Base-by-base conservation (phyloP, 2,113 vertebrate species). In the Hippotragus niger region DNA sequence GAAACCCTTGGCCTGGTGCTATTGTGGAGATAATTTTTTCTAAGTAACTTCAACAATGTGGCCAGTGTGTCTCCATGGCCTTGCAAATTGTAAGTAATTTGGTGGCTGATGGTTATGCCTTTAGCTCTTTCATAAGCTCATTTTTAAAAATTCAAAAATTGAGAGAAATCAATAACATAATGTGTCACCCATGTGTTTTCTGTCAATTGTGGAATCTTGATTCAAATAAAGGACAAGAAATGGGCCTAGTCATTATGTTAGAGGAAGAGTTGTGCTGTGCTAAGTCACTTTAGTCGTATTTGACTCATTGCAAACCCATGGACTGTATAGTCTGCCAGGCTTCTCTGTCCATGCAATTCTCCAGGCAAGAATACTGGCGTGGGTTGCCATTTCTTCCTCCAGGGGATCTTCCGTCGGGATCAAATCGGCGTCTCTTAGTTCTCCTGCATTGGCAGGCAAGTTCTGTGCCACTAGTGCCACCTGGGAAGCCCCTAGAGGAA, bases 11-110 rank as follows among this genome's bases (percentile, higher is more conserved):
- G 13, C 10, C 94, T 25, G 10, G 50, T 92, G 40, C 90, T 89
- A 81, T 80, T 83, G 95, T 53, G 4, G 60, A 94, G 90, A 94
- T 96, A 96, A 97, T n/a, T 62, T 15, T 50, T 92, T 95, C 85
- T 91, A n/a, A 27, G 45, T 91, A 4, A 57, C 25, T 80, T 96
- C 76, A 94, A 33, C 29, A 91, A 60, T 53, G 36, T 95, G 84
- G 57, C 31, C 1, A 5, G 9, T 85, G 5, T 88, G 23, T 53
- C 92, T 88, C 6, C 64, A 43, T 15, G 64, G 71, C 4, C 13
- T 96, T 88, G 25, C 89, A 74, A 64, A 95, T 96, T 97, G 89
- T 62, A 87, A 19, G 3, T 90, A 88, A 55, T 45, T 95, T 94
- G 55, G 36, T 90, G 83, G 4, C 40, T 76, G 76, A 96, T 92